Conservation (phyloP, 2,797 vertebrate species). For the Poecilia velifera region DNA sequence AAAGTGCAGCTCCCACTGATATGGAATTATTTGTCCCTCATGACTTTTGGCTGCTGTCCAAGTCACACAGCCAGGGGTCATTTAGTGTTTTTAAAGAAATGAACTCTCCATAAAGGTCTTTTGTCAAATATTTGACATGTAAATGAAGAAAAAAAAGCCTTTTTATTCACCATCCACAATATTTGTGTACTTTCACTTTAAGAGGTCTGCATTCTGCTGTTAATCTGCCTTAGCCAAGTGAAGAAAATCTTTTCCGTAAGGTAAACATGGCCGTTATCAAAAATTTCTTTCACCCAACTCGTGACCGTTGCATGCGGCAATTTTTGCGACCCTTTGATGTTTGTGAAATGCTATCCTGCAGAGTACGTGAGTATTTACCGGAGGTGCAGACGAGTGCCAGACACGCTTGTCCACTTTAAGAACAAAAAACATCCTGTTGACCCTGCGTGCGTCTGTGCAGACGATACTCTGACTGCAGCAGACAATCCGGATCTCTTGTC, state of each 20-base stretch:
- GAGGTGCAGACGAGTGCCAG: constrained; percentile 47
- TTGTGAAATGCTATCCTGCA: constrained; percentile 33
- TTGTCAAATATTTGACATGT: constrained; percentile 20
- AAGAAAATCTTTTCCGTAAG: constrained; percentile 4
- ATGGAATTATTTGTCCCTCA: constrained; percentile 43
- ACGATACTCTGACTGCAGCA: neutral
- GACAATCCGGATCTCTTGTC: constrained; percentile 33
- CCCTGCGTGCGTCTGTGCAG: constrained; percentile 12
- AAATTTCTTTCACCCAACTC: constrained; percentile 5
- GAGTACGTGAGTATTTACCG: constrained; percentile 38
- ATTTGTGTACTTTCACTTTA: neutral
- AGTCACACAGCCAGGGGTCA: constrained; percentile 7
- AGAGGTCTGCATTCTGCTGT: neutral
- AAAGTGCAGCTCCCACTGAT: constrained; percentile 43
- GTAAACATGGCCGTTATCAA: constrained; percentile 15
- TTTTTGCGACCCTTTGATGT: constrained; percentile 31
- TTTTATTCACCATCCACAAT: constrained; percentile 13
- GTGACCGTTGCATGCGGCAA: constrained; percentile 17
- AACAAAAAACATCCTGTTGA: constrained; percentile 65
- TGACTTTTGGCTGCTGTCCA: constrained; percentile 49
- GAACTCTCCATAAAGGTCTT: constrained; percentile 26
- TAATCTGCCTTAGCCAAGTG: constrained; percentile 4
- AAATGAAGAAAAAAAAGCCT: neutral
- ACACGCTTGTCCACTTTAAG: constrained; percentile 52
- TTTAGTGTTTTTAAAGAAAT: constrained; percentile 16